A percentile compares a stretch with the other conserved stretches of the same genome.
phyloP scores from a whole-genome alignment of 1,140 invertebrate species.

The Oreohelix idahoensis region DNA sequence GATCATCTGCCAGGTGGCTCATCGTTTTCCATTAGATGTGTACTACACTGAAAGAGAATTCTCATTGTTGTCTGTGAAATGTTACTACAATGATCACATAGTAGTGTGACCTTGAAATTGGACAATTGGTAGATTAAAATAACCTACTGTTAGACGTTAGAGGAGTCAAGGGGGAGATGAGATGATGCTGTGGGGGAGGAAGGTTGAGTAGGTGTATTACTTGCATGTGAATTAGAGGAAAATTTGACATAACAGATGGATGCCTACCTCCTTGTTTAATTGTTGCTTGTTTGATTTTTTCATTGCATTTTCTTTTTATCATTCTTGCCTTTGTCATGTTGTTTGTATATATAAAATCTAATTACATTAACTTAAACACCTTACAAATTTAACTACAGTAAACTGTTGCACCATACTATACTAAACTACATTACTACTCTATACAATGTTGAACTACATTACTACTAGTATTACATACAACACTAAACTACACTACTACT shows the following conservation, averaged over 20 bases:
- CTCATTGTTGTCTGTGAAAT: neutral
- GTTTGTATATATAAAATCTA: neutral
- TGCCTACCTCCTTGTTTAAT: neutral
- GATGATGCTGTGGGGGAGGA: no score
- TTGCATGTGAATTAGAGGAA: no score
- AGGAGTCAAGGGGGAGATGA: no score
- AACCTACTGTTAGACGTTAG: no score
- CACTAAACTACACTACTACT: no score
- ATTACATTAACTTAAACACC: no score
- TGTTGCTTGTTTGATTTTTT: neutral
- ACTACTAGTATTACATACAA: no score
- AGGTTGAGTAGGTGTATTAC: no score
- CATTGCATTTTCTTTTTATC: neutral
- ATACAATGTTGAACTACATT: no score
- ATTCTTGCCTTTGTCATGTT: neutral
- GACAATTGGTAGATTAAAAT: neutral
- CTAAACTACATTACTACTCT: no score
- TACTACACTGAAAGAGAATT: neutral
- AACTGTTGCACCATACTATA: no score
- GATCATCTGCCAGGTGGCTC: neutral
- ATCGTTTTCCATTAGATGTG: neutral
- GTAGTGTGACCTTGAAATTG: neutral
- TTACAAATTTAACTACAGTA: no score
- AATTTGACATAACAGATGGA: neutral
- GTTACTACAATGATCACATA: neutral